Evolutionary conservation across 2,113 vertebrate species (phyloP).

Genomic region (Oryzias melastigma): DNA sequence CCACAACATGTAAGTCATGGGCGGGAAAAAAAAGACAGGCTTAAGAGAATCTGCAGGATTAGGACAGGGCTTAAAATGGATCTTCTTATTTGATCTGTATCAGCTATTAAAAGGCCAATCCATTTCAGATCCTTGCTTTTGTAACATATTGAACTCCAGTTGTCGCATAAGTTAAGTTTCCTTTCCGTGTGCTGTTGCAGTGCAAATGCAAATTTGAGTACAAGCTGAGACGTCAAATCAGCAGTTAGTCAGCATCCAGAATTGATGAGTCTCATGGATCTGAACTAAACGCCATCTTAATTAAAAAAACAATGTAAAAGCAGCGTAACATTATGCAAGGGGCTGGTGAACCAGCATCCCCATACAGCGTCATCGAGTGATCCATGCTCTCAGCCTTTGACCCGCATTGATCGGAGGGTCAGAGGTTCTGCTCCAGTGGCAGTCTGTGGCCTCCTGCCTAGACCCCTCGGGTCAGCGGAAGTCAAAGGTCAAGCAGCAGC

Average conservation of each 20-base stretch:
- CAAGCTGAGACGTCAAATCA: neutral
- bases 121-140: neutral
- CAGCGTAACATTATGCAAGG: conserved; percentile 6
- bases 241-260: neutral
- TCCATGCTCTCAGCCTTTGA: conserved; percentile 56
- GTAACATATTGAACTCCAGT: neutral
- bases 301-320: conserved; percentile 11
- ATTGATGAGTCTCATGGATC: neutral
- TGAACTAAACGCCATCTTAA: neutral
- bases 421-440: conserved; percentile 42
- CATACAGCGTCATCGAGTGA: conserved; percentile 44
- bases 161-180: conserved; percentile 1
- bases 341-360: conserved; percentile 11
- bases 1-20: neutral
- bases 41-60: conserved; percentile 8
- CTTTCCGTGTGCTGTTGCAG: neutral
- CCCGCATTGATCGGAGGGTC: conserved; percentile 48
- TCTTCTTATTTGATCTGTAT: neutral
- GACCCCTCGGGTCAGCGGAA: conserved; percentile 53
- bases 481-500: conserved; percentile 49
- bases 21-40: neutral
- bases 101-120: neutral
- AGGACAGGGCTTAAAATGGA: conserved; percentile 1
- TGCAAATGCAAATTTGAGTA: conserved; percentile 1
- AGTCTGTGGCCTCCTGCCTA: conserved; percentile 47